Conservation (phyloP, 2,113 vertebrate genomes). For the Raja brachyura region DNA sequence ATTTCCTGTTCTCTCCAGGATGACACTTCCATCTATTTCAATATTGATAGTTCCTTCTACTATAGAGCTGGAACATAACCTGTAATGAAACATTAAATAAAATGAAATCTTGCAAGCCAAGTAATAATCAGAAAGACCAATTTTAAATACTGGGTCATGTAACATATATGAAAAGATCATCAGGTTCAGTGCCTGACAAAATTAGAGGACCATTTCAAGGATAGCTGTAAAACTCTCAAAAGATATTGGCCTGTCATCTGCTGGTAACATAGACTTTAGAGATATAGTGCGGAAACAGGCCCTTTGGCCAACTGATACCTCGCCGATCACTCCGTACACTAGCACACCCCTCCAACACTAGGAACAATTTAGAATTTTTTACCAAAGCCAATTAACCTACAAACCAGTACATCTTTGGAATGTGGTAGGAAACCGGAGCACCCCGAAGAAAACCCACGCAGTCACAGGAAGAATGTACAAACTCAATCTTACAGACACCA, state of each 20-base stretch:
- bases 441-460: too few relatives aligned
- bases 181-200: neutral
- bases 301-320: too few relatives aligned
- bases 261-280: slow-evolving; percentile 5
- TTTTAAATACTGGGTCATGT: neutral
- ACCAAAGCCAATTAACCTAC: too few relatives aligned
- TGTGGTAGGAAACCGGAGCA: too few relatives aligned
- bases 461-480: too few relatives aligned
- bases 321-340: too few relatives aligned
- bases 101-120: neutral
- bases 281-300: too few relatives aligned
- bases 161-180: slow-evolving; percentile 27
- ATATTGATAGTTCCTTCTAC: neutral
- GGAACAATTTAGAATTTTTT: too few relatives aligned
- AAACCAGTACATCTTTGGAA: too few relatives aligned
- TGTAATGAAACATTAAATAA: neutral
- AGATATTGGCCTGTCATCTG: neutral
- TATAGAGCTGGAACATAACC: neutral
- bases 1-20: neutral
- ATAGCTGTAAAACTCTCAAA: neutral
- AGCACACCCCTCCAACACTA: too few relatives aligned
- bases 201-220: neutral
- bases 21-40: neutral
- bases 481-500: too few relatives aligned
- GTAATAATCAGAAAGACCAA: neutral